Conservation (phyloP, 2,888 invertebrate genomes). For the Biston stratarius region DNA sequence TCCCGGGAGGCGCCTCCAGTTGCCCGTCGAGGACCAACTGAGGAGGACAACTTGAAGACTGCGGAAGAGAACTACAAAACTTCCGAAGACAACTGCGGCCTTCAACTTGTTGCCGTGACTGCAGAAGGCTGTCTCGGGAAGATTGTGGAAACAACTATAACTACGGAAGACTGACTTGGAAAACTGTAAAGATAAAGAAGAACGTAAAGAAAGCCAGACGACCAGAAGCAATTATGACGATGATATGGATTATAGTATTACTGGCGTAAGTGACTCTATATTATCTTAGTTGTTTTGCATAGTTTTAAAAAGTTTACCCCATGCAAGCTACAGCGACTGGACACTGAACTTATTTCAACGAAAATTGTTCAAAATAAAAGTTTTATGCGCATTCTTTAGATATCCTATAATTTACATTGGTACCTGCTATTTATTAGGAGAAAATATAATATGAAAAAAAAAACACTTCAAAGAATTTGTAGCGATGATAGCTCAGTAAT, state of each 20-base stretch:
- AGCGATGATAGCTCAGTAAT: not conserved
- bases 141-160: not conserved
- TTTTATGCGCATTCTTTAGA: too few relatives aligned
- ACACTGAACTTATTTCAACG: not conserved
- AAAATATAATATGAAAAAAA: not conserved
- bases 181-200: conserved; percentile 20
- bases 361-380: not conserved
- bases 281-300: too few relatives aligned
- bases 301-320: too few relatives aligned
- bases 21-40: conserved; percentile 59
- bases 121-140: not conserved
- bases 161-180: conserved; percentile 25
- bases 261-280: conserved; percentile 54
- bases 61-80: not conserved
- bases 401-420: too few relatives aligned
- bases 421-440: too few relatives aligned
- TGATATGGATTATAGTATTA: conserved; percentile 51
- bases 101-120: not conserved
- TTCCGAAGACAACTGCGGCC: not conserved
- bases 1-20: conserved; percentile 70
- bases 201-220: not conserved
- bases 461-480: not conserved
- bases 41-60: conserved; percentile 49
- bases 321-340: too few relatives aligned
- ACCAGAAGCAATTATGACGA: conserved; percentile 35